Evolutionary conservation across 1,140 invertebrate genomes (phyloP), one percentile per base, ranked within the genome.

Genomic region (Portunus trituberculatus): DNA sequence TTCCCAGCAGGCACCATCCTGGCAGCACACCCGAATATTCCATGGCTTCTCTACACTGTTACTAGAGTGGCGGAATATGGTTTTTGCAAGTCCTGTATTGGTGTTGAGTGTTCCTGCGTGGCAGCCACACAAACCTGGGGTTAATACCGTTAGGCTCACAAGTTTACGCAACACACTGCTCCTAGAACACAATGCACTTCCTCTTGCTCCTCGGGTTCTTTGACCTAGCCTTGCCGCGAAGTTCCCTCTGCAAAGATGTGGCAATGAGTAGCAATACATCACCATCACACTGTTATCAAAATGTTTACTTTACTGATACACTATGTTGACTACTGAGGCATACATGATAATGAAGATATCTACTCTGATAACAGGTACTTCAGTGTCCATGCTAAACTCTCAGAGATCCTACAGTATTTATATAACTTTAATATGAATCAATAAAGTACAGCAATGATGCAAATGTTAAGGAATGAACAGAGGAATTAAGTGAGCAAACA

Each of bases 101-200:
- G 67, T 32, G 90, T 29, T 45, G 87, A 91, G 90, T 91, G 31
- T 39, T 76, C 87, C 87, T 76, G 31, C 52, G 45, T 82, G 52
- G 89, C 87, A 76, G 67, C 48, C 48, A 91, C 48, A 59, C 82
- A 90, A 94, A 83, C 88, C 45, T 67, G 89, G 93, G 88, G 39
- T 94, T 94, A 94, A 94, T 94, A 91, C 93, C 93, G 88, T 90
- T 91, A 91, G 93, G 93, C 89, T 91, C 91, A 91, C 83, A 91
- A 94, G 67, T 94, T 86, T 91, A 94, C 31, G 39, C 93, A 94
- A 91, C 29, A 94, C 89, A 94, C 52, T 94, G 32, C 67, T 91
- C 89, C 93, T 94, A 94, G 86, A 94, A 94, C 67, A 94, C 93
- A 94, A 94, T 94, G 67, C 93, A 94, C 93, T 91, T 94, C 93